Percentiles rank a stretch among this genome's conserved stretches.
Evolutionary conservation across 2,113 vertebrate species (phyloP).

Genomic region (Macaca fascicularis): T2T-MFA8v1.1 NC_088377.1:141009001-141009500

Average conservation of each 20-base stretch:
- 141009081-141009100: not conserved
- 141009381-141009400: not conserved
- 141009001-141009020: conserved; percentile 13
- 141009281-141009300: not conserved
- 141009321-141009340: not conserved
- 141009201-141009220: not conserved
- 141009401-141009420: not conserved
- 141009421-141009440: not conserved
- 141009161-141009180: not conserved
- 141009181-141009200: not conserved
- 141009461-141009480: not conserved
- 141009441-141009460: not conserved
- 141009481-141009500: not conserved
- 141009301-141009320: not conserved
- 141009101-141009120: not conserved
- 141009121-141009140: not conserved
- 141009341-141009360: not conserved
- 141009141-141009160: rapidly evolving
- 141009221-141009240: not conserved
- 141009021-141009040: not conserved
- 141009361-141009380: not conserved
- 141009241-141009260: not conserved
- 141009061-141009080: not conserved
- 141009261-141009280: not conserved
- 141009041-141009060: not conserved